Evolutionary conservation across 2,888 invertebrate genomes (phyloP).

Genomic region (Drosophila subsilvestris): DNA sequence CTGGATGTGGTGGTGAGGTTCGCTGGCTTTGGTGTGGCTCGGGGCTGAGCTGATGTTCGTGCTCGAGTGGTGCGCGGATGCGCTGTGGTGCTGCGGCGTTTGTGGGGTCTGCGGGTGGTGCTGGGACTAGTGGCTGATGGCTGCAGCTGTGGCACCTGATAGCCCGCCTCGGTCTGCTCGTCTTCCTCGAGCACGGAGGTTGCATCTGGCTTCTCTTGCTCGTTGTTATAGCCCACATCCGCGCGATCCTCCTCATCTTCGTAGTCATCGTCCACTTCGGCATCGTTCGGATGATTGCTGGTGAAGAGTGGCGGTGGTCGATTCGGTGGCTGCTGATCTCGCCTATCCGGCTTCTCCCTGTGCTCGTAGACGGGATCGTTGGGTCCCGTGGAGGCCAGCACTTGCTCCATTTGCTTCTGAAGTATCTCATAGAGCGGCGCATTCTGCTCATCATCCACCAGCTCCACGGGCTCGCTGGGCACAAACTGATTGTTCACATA

Average conservation of each 20-base stretch:
- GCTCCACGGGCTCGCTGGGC: conserved; percentile 55
- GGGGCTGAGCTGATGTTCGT: conserved; percentile 18
- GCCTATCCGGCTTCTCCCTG: conserved; percentile 29
- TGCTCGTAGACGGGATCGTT: conserved; percentile 59
- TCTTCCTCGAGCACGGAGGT: conserved; percentile 37
- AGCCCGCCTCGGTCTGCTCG: conserved; percentile 30
- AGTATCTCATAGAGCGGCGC: conserved; percentile 71
- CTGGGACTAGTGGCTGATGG: conserved; percentile 11
- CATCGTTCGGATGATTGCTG: conserved; percentile 41
- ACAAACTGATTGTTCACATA: conserved; percentile 79
- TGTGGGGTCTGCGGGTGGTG: conserved; percentile 27
- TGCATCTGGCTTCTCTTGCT: conserved; percentile 63
- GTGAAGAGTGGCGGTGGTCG: conserved; percentile 56
- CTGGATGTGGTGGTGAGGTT: conserved; percentile 40
- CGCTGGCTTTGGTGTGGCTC: conserved; percentile 34
- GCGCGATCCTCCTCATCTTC: conserved; percentile 39
- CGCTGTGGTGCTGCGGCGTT: conserved; percentile 30
- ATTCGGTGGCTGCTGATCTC: conserved; percentile 51
- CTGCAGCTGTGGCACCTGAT: conserved; percentile 39
- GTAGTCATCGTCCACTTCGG: conserved; percentile 57
- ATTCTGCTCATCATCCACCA: conserved; percentile 55
- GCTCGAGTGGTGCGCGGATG: conserved; percentile 50
- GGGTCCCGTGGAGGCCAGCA: conserved; percentile 59
- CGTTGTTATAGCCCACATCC: conserved; percentile 37
- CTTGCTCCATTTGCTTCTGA: conserved; percentile 77